Evolutionary conservation across 2,888 invertebrate species (phyloP).

Genomic region (Gastracanthus pulcherrimus): DNA sequence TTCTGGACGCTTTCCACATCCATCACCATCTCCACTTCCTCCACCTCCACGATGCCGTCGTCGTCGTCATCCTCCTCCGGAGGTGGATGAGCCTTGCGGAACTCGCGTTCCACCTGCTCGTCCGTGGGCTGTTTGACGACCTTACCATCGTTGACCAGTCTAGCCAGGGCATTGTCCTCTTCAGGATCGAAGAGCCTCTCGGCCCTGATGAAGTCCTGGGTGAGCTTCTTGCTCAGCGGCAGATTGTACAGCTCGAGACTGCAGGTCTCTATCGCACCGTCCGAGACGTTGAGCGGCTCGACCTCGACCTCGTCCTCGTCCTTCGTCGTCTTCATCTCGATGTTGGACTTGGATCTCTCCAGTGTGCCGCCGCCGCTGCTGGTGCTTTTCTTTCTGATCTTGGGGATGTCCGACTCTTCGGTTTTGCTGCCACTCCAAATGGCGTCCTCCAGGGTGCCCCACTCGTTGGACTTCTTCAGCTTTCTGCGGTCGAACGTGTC

Average conservation of each 20-base stretch:
- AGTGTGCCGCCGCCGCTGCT: conserved; percentile 77
- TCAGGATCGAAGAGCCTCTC: conserved; percentile 72
- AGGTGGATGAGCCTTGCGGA: conserved; percentile 64
- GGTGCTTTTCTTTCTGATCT: conserved; percentile 66
- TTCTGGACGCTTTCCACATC: not conserved
- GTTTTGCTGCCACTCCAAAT: conserved; percentile 80
- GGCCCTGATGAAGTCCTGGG: conserved; percentile 69
- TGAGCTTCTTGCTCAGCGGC: conserved; percentile 70
- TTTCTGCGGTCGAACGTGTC: conserved; percentile 84
- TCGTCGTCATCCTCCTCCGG: conserved; percentile 59
- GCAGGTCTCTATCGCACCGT: conserved; percentile 60
- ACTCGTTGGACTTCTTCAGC: conserved; percentile 86
- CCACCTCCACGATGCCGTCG: not conserved
- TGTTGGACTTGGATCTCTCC: conserved; percentile 82
- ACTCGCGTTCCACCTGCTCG: conserved; percentile 70
- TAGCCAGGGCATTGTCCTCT: conserved; percentile 70
- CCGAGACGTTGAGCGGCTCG: conserved; percentile 56
- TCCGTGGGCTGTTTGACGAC: conserved; percentile 69
- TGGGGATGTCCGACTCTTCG: conserved; percentile 64
- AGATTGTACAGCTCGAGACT: conserved; percentile 71
- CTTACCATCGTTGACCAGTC: conserved; percentile 71
- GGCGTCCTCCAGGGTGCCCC: conserved; percentile 87
- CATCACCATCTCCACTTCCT: conserved; percentile 49
- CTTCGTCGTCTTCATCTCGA: conserved; percentile 81
- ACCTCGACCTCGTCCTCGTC: conserved; percentile 66